Conservation (phyloP, 2,888 invertebrate genomes). For the Idaea straminata region DNA sequence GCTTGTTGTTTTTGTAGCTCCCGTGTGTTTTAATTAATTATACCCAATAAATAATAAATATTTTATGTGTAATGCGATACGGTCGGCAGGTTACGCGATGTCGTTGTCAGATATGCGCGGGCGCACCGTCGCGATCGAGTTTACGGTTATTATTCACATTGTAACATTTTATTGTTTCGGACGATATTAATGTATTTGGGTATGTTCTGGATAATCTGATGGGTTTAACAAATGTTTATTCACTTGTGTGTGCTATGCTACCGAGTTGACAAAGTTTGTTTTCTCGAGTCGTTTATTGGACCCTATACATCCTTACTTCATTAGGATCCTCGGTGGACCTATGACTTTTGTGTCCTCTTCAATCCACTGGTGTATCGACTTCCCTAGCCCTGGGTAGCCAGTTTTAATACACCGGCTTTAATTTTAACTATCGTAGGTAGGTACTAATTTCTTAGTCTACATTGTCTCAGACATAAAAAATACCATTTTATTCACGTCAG, state of each 20-base stretch:
- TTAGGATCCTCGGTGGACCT: neutral
- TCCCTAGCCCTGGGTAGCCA: no score
- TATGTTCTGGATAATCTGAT: constrained; percentile 42
- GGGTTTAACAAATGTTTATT: constrained; percentile 34
- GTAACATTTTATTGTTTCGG: constrained; percentile 67
- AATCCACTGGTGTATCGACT: no score
- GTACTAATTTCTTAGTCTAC: no score
- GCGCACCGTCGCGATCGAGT: constrained; percentile 50
- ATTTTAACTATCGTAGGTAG: no score
- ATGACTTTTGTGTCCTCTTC: no score
- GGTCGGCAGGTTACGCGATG: constrained; percentile 61
- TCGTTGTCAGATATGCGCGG: constrained; percentile 57
- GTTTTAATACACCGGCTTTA: no score
- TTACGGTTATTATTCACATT: constrained; percentile 69
- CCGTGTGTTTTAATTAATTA: constrained; percentile 80
- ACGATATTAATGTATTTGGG: constrained; percentile 54
- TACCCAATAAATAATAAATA: constrained; percentile 77
- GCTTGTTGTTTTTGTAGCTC: constrained; percentile 77
- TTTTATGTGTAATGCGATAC: constrained; percentile 78
- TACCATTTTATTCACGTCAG: no score
- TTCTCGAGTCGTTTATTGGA: neutral
- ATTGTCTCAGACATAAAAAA: no score
- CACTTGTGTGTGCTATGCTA: constrained; percentile 31
- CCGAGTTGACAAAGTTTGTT: constrained; percentile 45
- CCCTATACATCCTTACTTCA: neutral